Base-by-base conservation (phyloP, 1,140 invertebrate species). In the Sycobia sp. region DNA sequence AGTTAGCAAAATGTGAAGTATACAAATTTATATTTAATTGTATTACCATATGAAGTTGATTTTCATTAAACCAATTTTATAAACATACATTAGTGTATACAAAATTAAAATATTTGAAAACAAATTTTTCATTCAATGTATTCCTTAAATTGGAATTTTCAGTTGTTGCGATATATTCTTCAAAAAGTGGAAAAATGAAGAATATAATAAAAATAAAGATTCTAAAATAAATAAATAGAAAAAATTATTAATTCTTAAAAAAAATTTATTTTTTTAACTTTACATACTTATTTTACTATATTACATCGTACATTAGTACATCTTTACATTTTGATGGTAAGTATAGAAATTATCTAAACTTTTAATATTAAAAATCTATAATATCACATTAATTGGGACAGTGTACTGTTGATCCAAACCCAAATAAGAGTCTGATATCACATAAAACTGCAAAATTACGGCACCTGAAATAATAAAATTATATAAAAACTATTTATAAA, bases 381-480 rank as follows among this genome's bases (percentile, higher is more conserved):
- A 23, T 67, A 69, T 74, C 49, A 91, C 77, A 70, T 90, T 87
- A 60, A 91, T 74, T 55, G 85, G 79, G 41, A 92, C 74, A 65
- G 89, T 83, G 72, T 95, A 98, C 74, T 99, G 94, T 73, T 99
- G 96, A 83, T 99, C 97, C 10, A 98, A 82, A 20, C 95, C 96
- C 25, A 99, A 82, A 73, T 98, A 97, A 53, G 90, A 92, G 81
- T 99, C 96, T 55, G 94, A 97, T 82, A 98, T 88, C 11, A 99
- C 74, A 73, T 94, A 98, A 14, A 98, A 71, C 0, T 90, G 92
- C 66, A 95, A 87, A 47, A 90, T 88, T 14, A 88, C 82, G 11
- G 86, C 85, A 25, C 94, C 93, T 88, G 78, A 62, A 83, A 66
- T 53, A 43, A 70, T 9, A 41, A 13, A 63, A 51, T 25, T 44